Evolutionary conservation across 2,113 vertebrate species (phyloP).

Genomic region (Mormoops blainvillei): DNA sequence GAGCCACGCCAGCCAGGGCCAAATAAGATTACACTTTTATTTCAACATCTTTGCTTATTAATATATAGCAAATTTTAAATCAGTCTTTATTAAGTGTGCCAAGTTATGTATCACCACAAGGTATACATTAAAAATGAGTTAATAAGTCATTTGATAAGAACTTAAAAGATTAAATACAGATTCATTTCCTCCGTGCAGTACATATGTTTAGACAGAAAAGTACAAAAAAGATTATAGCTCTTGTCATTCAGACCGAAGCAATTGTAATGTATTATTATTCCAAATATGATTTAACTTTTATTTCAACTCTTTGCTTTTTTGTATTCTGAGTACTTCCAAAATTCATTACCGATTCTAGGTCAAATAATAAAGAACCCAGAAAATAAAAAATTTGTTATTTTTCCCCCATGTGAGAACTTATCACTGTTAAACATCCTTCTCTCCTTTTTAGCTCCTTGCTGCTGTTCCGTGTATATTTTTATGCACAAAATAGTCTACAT

Average conservation of each 20-base stretch:
- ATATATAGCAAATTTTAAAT: slow-evolving; percentile 61
- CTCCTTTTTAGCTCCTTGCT: slow-evolving; percentile 55
- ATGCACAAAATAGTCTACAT: neutral
- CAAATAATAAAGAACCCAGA: slow-evolving; percentile 50
- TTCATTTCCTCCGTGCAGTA: neutral
- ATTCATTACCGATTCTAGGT: slow-evolving; percentile 53
- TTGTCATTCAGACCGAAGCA: neutral
- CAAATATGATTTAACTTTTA: slow-evolving; percentile 38
- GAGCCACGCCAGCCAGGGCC: too few species aligned
- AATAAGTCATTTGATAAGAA: slow-evolving; percentile 44
- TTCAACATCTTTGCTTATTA: slow-evolving; percentile 51
- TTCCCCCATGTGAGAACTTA: neutral
- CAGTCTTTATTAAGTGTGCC: neutral
- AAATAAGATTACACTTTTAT: slow-evolving; percentile 22
- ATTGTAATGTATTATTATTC: neutral
- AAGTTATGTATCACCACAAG: neutral
- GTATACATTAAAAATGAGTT: slow-evolving; percentile 27
- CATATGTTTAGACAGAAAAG: neutral
- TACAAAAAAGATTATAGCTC: neutral
- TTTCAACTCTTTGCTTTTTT: slow-evolving; percentile 50
- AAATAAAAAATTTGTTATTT: slow-evolving; percentile 48
- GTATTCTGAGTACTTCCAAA: slow-evolving; percentile 56
- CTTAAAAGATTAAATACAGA: slow-evolving; percentile 30
- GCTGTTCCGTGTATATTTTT: slow-evolving; percentile 54
- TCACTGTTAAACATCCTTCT: slow-evolving; percentile 30